These are phyloP conservation scores for Sceloporus undulatus DNA, from an alignment of 2,113 vertebrate genomes.

Conservation along the genomic window DNA sequence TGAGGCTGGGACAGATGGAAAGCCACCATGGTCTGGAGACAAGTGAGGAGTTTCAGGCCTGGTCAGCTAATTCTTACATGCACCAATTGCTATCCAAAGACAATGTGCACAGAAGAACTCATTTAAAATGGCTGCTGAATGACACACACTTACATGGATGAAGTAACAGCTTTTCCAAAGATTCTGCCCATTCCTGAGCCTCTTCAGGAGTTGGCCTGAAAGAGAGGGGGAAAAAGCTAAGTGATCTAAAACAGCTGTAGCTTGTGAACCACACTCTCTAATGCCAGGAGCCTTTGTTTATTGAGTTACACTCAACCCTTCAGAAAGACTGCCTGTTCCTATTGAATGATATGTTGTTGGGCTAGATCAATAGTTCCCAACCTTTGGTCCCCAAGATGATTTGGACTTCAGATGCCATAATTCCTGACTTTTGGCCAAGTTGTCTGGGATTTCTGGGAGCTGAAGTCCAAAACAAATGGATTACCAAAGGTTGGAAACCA, in stretches of 20 bases:
- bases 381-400: neutral
- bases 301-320: no score
- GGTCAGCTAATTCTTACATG: neutral
- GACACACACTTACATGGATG: slow-evolving; percentile 34
- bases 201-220: slow-evolving; percentile 29
- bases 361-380: neutral
- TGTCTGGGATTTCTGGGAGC: neutral
- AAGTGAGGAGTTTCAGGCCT: neutral
- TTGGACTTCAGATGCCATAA: neutral
- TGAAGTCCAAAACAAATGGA: neutral
- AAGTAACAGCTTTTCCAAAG: slow-evolving; percentile 29
- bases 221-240: neutral
- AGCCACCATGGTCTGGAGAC: neutral
- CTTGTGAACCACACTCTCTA: neutral
- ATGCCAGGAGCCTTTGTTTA: no score
- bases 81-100: no score
- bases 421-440: no score
- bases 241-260: neutral
- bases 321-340: no score
- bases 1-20: neutral
- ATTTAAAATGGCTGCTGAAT: neutral
- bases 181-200: slow-evolving; percentile 36
- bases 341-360: no score
- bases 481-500: no score
- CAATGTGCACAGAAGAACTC: neutral